Conservation (phyloP, 2,797 vertebrate species). For the Heliangelus exortis region DNA sequence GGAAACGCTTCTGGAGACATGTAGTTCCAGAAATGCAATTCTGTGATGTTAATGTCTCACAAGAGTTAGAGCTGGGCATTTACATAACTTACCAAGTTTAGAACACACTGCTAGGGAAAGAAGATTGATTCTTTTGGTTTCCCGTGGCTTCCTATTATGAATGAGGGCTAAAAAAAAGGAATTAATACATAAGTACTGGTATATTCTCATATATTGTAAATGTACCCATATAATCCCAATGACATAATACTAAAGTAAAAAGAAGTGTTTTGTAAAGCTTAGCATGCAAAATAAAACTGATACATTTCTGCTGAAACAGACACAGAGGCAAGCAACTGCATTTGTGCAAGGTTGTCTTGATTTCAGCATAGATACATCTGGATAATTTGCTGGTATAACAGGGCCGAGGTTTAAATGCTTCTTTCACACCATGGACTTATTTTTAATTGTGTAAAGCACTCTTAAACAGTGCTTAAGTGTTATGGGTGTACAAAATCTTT, state of each 20-base stretch:
- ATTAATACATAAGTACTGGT: neutral
- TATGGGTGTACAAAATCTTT: neutral
- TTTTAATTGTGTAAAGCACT: neutral
- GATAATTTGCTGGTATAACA: neutral
- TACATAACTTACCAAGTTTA: neutral
- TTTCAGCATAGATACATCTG: neutral
- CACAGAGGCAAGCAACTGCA: neutral
- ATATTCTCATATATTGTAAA: neutral
- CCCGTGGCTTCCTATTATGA: neutral
- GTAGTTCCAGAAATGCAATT: neutral
- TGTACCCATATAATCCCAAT: neutral
- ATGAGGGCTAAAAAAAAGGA: rapidly evolving
- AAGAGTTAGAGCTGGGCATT: neutral
- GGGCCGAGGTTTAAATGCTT: neutral
- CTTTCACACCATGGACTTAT: neutral
- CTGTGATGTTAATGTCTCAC: neutral
- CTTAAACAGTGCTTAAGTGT: neutral
- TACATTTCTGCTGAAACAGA: neutral
- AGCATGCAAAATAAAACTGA: neutral
- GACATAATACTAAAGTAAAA: neutral
- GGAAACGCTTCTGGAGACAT: neutral
- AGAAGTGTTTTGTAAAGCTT: neutral
- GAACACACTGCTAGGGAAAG: neutral
- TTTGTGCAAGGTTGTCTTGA: neutral
- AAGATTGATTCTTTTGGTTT: neutral